A percentile compares a stretch with the other conserved stretches of the same genome.
Evolutionary conservation across 2,113 vertebrate species (phyloP).

Genomic region (Crypturellus undulatus): DNA sequence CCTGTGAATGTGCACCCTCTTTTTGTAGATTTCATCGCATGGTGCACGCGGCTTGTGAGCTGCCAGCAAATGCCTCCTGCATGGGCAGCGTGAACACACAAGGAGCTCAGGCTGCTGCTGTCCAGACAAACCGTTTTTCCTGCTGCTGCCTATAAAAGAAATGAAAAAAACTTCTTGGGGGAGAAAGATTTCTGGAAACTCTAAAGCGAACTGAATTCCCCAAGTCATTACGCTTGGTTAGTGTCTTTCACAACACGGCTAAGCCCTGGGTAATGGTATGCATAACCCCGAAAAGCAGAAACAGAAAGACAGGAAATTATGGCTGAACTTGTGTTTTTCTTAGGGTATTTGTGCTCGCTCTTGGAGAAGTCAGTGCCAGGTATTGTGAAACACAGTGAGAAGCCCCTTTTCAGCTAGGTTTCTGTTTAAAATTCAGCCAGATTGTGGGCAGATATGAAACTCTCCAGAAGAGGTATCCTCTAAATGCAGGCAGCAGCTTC

Average conservation of each 20-base stretch:
- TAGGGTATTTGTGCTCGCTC: conserved; percentile 65
- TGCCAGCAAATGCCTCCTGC: conserved; percentile 37
- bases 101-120: conserved; percentile 11
- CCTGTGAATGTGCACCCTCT: neutral
- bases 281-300: conserved; percentile 66
- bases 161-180: conserved; percentile 48
- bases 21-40: neutral
- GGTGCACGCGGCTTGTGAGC: neutral
- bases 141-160: conserved; percentile 55
- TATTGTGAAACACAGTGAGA: conserved; percentile 70
- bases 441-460: conserved; percentile 50
- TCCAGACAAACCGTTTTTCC: conserved; percentile 38
- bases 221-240: conserved; percentile 63
- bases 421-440: conserved; percentile 61
- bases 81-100: neutral
- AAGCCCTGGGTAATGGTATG: conserved; percentile 70
- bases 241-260: conserved; percentile 68
- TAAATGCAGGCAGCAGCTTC: conserved; percentile 35
- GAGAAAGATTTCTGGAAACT: conserved; percentile 54
- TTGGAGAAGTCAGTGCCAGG: conserved; percentile 63
- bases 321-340: conserved; percentile 75
- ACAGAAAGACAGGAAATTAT: conserved; percentile 78
- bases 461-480: conserved; percentile 24
- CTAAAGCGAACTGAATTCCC: conserved; percentile 48
- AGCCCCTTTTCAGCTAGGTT: conserved; percentile 48